Evolutionary conservation across 1,140 invertebrate genomes (phyloP), one percentile per base, ranked within the genome.

Genomic region (Drosophila ohnishii): DNA sequence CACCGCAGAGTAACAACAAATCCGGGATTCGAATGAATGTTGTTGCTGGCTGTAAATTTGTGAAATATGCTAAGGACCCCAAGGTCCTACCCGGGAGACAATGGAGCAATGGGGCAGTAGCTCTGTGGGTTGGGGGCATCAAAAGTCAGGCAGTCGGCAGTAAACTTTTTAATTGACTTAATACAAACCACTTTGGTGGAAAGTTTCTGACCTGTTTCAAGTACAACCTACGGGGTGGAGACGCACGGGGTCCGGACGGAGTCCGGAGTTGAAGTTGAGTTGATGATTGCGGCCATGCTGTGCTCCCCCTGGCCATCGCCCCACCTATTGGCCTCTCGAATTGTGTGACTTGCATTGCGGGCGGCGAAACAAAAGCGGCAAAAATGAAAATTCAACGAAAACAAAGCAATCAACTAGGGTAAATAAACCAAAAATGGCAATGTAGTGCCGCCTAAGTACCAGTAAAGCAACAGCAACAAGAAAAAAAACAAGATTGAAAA

Each of bases 161-260:
- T 84, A 88, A 88, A 88, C 84, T 89, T 88, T 88, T 88, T 88
- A 88, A 88, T 88, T 88, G 84, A 88, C 84, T 88, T 88, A 88
- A 88, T 88, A 88, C 84, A 88, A 84, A 88, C 84, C 84, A 88
- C 85, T 89, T 85, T 89, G 84, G 85, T 88, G 77, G 67, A 88
- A 88, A 88, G 74, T 88, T 88, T 88, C 65, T 84, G 84, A 88
- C 84, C 85, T 89, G 85, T 80, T 88, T 85, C 83, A 80, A 89
- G 77, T 84, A 75, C 84, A 86, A 78, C 78, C 78, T 85, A 70
- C 80, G 59, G 55, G 51, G 57, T 32, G 61, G 69, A 7, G 45
- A 47, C 28, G 45, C 39, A 58, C 42, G 40, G 61, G 45, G 39
- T 10, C 45, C 7, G 44, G 22, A 47, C 3, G 44, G 6, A 13